Conservation (phyloP, 2,113 vertebrate genomes). For the Pygoscelis adeliae region DNA sequence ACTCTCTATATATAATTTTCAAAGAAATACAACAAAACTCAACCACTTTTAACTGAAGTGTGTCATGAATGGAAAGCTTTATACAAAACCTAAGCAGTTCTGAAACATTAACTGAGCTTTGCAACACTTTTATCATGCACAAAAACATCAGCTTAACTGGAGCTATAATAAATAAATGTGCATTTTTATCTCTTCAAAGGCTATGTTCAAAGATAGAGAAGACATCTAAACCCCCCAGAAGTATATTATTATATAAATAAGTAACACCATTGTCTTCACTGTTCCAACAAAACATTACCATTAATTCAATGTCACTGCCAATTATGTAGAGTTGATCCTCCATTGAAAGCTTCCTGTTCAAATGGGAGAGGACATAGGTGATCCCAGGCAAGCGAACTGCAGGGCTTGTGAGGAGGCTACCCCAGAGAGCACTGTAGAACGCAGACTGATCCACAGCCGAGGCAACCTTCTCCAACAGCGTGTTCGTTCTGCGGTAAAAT, state of each 20-base stretch:
- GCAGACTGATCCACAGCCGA: constrained; percentile 94
- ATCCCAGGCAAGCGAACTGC: constrained; percentile 94
- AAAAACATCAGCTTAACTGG: background rate
- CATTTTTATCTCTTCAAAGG: background rate
- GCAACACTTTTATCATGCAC: background rate
- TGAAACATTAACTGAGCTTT: background rate
- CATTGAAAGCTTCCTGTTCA: constrained; percentile 98
- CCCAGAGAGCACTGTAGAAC: constrained; percentile 97
- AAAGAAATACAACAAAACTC: background rate
- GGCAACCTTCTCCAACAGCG: constrained; percentile 93
- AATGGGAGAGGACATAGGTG: constrained; percentile 92
- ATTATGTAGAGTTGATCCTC: constrained; percentile 98
- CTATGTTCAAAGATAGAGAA: background rate
- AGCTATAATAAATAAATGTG: background rate
- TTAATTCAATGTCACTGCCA: constrained; percentile 96
- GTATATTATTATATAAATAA: background rate
- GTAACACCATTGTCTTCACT: background rate
- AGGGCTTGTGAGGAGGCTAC: constrained; percentile 96
- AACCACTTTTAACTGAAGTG: background rate
- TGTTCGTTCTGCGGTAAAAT: constrained; percentile 85
- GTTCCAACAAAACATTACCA: constrained; percentile 79
- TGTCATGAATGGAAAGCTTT: background rate
- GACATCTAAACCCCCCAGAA: background rate
- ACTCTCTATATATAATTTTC: background rate
- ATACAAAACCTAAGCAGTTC: background rate